These are phyloP conservation scores for Physella acuta DNA, from an alignment of 1,140 invertebrate genomes.

Conservation along the genomic window DNA sequence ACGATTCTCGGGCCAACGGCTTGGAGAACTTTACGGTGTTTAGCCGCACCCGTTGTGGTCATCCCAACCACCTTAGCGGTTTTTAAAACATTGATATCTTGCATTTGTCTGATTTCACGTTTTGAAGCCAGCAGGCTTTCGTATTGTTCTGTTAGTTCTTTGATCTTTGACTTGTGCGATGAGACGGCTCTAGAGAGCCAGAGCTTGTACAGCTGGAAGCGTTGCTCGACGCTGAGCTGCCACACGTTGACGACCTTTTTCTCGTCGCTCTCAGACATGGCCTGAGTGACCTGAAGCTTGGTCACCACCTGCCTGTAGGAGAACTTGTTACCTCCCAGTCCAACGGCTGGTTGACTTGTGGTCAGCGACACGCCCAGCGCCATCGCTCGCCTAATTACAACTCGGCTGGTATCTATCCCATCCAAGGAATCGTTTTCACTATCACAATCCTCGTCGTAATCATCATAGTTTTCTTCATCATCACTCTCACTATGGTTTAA, in stretches of 20 bases:
- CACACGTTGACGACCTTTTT: conserved; percentile 7
- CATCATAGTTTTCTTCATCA: not conserved
- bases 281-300: conserved; percentile 3
- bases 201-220: conserved; percentile 15
- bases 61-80: conserved; percentile 34
- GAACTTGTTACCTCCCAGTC: not conserved
- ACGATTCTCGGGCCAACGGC: conserved; percentile 36
- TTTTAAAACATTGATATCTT: conserved; percentile 22
- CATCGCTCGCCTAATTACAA: not conserved
- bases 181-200: conserved; percentile 6
- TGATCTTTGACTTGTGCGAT: not conserved
- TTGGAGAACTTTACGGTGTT: conserved; percentile 29
- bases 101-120: not conserved
- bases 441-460: not conserved
- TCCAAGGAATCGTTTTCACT: not conserved
- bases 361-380: too few relatives aligned
- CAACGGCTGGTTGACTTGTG: not conserved
- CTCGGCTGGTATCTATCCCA: conserved; percentile 17
- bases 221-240: conserved; percentile 1
- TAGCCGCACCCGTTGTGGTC: conserved; percentile 53
- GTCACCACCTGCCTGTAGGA: not conserved
- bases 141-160: not conserved
- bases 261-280: conserved; percentile 23
- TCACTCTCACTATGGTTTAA: too few relatives aligned
- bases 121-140: not conserved